phyloP scores from a whole-genome alignment of 37 sponge, comb jelly and placozoan genomes.

The Oopsacas minuta region DNA sequence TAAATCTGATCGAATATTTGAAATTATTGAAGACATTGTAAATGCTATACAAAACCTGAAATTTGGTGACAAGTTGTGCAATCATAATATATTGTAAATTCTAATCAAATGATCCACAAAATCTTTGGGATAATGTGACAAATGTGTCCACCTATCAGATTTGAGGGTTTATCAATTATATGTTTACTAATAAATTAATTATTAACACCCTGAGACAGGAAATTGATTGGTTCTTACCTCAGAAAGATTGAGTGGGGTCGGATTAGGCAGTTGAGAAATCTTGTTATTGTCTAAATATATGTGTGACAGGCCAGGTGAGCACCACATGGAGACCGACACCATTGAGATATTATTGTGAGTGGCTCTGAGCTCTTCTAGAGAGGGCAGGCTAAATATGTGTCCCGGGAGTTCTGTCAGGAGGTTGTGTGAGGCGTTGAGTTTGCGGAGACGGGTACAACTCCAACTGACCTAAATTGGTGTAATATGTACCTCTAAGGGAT shows the following conservation, averaged over 20 bases:
- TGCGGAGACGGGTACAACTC: constrained; percentile 33
- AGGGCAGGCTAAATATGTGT: constrained; percentile 36
- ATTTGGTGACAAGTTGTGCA: too few species aligned
- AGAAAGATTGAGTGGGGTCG: constrained; percentile 12
- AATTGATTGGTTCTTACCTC: background rate
- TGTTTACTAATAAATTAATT: background rate
- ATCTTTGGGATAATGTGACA: too few species aligned
- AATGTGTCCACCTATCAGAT: too few species aligned
- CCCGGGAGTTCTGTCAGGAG: constrained; percentile 33
- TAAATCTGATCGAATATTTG: too few species aligned
- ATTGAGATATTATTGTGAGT: constrained; percentile 32
- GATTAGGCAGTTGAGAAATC: constrained; percentile 31
- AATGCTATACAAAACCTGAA: too few species aligned
- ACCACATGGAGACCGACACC: constrained; percentile 50
- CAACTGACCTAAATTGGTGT: too few species aligned
- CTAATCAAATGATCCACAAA: too few species aligned
- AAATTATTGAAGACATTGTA: too few species aligned
- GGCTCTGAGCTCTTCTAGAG: constrained; percentile 42
- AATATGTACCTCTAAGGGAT: too few species aligned
- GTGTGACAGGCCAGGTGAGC: constrained; percentile 29
- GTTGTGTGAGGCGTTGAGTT: constrained; percentile 36
- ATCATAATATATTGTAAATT: too few species aligned
- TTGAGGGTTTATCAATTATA: too few species aligned
- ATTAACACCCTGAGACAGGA: too few species aligned
- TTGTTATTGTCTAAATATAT: constrained; percentile 37